Percentiles rank a stretch among this genome's conserved stretches.
Evolutionary conservation across 2,888 invertebrate genomes (phyloP).

Genomic region (Neoascia interrupta): DNA sequence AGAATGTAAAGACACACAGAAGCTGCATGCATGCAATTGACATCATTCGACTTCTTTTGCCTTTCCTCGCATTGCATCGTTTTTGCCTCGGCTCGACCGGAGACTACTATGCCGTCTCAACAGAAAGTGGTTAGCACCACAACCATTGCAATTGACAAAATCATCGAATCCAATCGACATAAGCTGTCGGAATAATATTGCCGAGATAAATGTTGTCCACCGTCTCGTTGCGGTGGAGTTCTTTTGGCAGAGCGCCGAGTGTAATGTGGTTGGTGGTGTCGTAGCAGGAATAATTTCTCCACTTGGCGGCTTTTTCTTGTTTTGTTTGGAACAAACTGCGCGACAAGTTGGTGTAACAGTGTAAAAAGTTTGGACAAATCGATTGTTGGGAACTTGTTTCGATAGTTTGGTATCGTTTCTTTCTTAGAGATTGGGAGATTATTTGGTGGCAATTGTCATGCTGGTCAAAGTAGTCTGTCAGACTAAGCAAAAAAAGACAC

Average conservation of each 20-base stretch:
- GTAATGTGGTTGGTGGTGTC: constrained; percentile 34
- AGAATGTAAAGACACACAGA: not conserved
- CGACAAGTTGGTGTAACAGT: constrained; percentile 64
- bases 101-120: too few species aligned
- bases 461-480: not conserved
- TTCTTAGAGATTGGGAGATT: not conserved
- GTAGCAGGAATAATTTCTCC: constrained; percentile 61
- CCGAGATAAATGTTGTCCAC: constrained; percentile 67
- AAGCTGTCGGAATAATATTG: constrained; percentile 69
- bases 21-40: constrained; percentile 36
- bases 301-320: constrained; percentile 39
- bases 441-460: not conserved
- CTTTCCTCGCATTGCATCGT: constrained; percentile 1
- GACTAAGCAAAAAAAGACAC: constrained; percentile 52
- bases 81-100: too few species aligned
- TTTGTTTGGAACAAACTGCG: constrained; percentile 38
- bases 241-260: constrained; percentile 1
- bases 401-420: too few species aligned
- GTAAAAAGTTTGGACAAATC: constrained; percentile 65
- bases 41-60: constrained; percentile 47
- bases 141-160: constrained; percentile 68
- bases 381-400: constrained; percentile 49
- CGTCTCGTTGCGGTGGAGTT: constrained; percentile 5
- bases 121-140: constrained; percentile 33
- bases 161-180: constrained; percentile 69